Percentiles rank a stretch among this genome's conserved stretches.
These are phyloP conservation scores for Caenorhabditis sulstoni DNA, from an alignment of 2,888 invertebrate genomes.

Conservation along the genomic window DNA sequence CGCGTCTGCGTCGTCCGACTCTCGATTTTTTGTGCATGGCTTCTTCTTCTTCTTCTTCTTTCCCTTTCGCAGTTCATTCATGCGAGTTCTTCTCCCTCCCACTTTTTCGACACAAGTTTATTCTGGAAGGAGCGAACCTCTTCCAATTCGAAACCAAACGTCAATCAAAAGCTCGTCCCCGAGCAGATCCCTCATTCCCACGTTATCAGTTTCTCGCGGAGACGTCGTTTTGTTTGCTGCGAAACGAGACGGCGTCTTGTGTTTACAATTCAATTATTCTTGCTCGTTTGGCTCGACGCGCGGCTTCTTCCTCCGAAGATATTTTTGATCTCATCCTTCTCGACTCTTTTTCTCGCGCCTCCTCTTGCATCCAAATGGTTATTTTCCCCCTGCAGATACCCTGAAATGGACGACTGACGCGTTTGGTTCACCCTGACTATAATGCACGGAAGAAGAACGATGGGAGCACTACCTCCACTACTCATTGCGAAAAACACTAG, in stretches of 20 bases:
- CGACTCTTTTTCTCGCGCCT: constrained; percentile 15
- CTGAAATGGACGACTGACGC: constrained; percentile 57
- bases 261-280: constrained; percentile 56
- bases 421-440: not conserved
- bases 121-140: not conserved
- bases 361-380: constrained; percentile 15
- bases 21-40: constrained; percentile 55
- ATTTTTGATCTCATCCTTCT: constrained; percentile 51
- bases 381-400: constrained; percentile 38
- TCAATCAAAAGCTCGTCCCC: not conserved
- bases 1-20: constrained; percentile 47
- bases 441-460: constrained; percentile 26
- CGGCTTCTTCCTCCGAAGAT: constrained; percentile 25
- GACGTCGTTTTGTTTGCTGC: constrained; percentile 17
- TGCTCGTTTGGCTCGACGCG: constrained; percentile 46
- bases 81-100: constrained; percentile 30
- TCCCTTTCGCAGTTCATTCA: constrained; percentile 38
- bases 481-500: constrained; percentile 10
- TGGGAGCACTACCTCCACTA: constrained; percentile 34
- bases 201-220: not conserved
- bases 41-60: constrained; percentile 34
- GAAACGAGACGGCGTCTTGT: constrained; percentile 11
- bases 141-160: too few relatives aligned
- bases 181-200: constrained; percentile 4
- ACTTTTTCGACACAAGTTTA: constrained; percentile 9